Conservation (phyloP, 2,888 invertebrate genomes). For the Spodoptera littoralis region DNA sequence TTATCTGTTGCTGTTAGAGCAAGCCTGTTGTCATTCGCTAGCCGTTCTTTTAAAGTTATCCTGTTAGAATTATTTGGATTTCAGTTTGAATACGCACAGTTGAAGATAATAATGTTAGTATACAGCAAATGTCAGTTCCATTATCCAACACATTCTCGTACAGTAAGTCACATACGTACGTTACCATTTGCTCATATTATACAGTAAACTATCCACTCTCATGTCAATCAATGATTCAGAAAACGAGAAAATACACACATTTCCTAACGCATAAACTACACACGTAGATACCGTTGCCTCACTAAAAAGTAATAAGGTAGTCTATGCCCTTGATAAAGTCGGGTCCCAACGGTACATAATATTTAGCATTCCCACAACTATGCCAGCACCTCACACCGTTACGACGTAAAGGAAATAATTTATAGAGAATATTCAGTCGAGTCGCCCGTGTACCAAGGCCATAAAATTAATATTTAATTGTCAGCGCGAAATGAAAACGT, state of each 20-base stretch:
- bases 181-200: conserved; percentile 10
- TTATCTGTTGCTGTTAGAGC: too few species aligned
- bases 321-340: conserved; percentile 11
- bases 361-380: conserved; percentile 38
- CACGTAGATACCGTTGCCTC: background rate
- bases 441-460: conserved; percentile 13
- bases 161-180: conserved; percentile 25
- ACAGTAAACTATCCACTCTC: conserved; percentile 12
- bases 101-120: background rate
- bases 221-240: conserved; percentile 23
- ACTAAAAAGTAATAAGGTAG: background rate
- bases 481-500: conserved; percentile 39
- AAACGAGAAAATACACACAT: background rate
- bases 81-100: too few species aligned
- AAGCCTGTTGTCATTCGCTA: too few species aligned
- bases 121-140: conserved; percentile 2
- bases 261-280: too few species aligned
- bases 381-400: conserved; percentile 20
- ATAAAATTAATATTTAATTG: conserved; percentile 47
- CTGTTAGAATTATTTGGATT: too few species aligned
- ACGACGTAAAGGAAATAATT: conserved; percentile 35
- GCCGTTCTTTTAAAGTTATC: too few species aligned
- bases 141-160: conserved; percentile 24
- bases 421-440: conserved; percentile 32
- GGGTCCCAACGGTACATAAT: conserved; percentile 24